phyloP scores from a whole-genome alignment of 2,888 invertebrate species.

The Eupithecia subumbrata region DNA sequence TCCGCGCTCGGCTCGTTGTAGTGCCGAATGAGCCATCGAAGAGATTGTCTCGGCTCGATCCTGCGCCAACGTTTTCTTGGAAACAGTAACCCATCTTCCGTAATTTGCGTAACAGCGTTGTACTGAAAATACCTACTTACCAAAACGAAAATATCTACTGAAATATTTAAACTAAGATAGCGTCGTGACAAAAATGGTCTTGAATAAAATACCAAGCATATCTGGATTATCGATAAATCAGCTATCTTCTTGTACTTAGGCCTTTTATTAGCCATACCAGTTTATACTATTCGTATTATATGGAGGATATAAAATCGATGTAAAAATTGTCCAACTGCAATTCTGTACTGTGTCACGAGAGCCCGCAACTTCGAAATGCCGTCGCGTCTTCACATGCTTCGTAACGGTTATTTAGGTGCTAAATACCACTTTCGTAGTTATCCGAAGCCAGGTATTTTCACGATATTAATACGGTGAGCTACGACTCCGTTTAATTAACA shows the following conservation, averaged over 20 bases:
- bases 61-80: slow-evolving; percentile 19
- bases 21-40: slow-evolving; percentile 77
- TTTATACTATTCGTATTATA: neutral
- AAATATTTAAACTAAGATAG: neutral
- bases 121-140: neutral
- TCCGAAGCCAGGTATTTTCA: slow-evolving; percentile 35
- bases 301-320: neutral
- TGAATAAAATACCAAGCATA: neutral
- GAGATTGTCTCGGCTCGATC: slow-evolving; percentile 67
- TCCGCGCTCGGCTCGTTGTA: slow-evolving; percentile 78
- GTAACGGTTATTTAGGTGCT: slow-evolving; percentile 37
- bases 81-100: slow-evolving; percentile 17
- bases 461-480: slow-evolving; percentile 26
- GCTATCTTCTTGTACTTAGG: neutral
- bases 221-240: neutral
- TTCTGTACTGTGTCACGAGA: slow-evolving; percentile 12
- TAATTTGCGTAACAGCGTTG: neutral
- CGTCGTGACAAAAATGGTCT: neutral
- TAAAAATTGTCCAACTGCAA: slow-evolving; percentile 11
- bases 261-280: neutral
- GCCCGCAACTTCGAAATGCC: slow-evolving; percentile 29
- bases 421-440: slow-evolving; percentile 39
- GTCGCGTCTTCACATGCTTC: slow-evolving; percentile 31
- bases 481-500: slow-evolving; percentile 23
- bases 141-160: neutral